Evolutionary conservation across 2,888 invertebrate species (phyloP), one percentile per base, ranked within the genome.

Genomic region (Ernsta delagoae): DNA sequence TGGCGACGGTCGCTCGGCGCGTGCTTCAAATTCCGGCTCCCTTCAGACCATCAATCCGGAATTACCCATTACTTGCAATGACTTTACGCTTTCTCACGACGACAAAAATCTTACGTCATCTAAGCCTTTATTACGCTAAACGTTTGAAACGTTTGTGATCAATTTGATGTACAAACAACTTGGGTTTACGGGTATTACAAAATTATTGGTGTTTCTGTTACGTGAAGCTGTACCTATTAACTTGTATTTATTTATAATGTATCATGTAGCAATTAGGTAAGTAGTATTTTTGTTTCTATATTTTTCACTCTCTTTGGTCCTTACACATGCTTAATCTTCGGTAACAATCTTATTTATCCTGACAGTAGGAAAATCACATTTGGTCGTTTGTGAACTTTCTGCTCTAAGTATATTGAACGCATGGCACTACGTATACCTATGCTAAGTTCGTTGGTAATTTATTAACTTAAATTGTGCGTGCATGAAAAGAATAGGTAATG

Each of bases 51-150:
- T 77, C 80, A 78, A 80, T 81, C 81, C 83, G 81, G 86, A 85
- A 87, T 91, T 88, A 88, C 85, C 90, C 90, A 92, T 93, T 92
- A 92, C 87, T 75, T 82, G 78, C 86, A 83, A 92, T 93, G 92
- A 93, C 92, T 86, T 76, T 83, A 88, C 88, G 82, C 81, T 91
- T 92, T 90, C 85, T 82, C 75, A 72, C 75, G 73, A 81, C 80
- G 84, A 86, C 84, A 84, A 82, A 81, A 82, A 81, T 83, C 77
- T 82, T 78, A 81, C 83, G 81, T 82, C 82, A 85, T 82, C 82
- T 81, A 85, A 84, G 85, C 89, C 80, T 82, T 88, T 84, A 92
- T 91, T 89, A 90, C 81, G 78, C 68, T 91, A 91, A 92, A 88
- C 87, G 87, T 36, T 81, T 88, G 84, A 91, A 92, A 88, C 87